Base-by-base conservation (phyloP, 2,888 invertebrate genomes). In the Hydrotaea cyrtoneurina region DNA sequence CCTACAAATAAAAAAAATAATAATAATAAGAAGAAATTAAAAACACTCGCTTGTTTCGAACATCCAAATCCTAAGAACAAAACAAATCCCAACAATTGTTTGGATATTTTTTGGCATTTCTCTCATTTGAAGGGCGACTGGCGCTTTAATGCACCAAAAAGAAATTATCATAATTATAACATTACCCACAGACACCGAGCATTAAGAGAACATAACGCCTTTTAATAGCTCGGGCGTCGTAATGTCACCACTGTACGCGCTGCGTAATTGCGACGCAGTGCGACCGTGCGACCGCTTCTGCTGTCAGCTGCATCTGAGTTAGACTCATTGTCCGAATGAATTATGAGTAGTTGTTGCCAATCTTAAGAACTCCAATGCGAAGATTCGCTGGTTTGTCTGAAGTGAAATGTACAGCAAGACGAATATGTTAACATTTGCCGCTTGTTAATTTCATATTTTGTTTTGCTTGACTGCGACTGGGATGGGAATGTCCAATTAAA, bases 111-210 rank as follows among this genome's bases (percentile, higher is more conserved):
- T 62, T 62, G 62, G 36, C 64, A 64, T 64, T 36, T 66, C 43
- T 8, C 19, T 19, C 13, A 19, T 66, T 66, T 21, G 10, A 19
- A 43, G 7, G 13, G 26, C 13, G 59, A 57, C 78, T 77, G 74
- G 84, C 76, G 78, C 74, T 79, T 85, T 76, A 85, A 81, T 82
- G 80, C 78, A 75, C 81, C n/a, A n/a, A n/a, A n/a, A n/a, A 83
- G 75, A 87, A 89, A 90, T 90, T 90, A 88, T 86, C 90, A 90
- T 90, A 90, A 89, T 89, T 89, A 89, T 89, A 88, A 87, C 89
- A 89, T 90, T 90, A 90, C 83, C 86, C 87, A 80, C 90, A 90
- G 90, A 88, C 83, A 86, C 73, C 72, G 83, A 55, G 78, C 79
- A 84, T 81, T 81, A 74, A 78, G 39, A 39, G 69, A 43, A 83